Base-by-base conservation (phyloP, 2,113 vertebrate genomes). In the Podarcis raffonei region DNA sequence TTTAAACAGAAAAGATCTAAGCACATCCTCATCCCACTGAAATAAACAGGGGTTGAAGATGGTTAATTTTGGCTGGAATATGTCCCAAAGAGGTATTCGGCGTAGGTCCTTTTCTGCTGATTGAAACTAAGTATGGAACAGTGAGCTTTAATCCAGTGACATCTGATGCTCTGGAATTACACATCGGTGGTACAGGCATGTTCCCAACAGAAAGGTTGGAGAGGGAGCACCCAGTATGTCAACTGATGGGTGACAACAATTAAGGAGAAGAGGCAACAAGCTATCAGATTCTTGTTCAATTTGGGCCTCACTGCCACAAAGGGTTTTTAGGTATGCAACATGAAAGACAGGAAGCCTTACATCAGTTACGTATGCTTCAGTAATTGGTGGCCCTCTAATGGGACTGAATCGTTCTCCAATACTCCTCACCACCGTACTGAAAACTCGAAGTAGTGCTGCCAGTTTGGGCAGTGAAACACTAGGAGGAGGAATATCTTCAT, bases 371-470 rank as follows among this genome's bases (percentile, higher is more conserved):
- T 99, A 99, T 48, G 96, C 97, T 94, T 99, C 98, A 0, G 98
- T 99, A 77, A 99, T 99, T 1, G 99, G 99, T 27, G 98, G 98
- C 23, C 99, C 99, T 89, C 99, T 95, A 88, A 98, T 96, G 3
- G 99, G 98, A 94, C 97, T 99, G 95, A 99, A 99, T 15, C 99
- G 96, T 69, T 99, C 98, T 83, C 99, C 99, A 1, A 99, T 99
- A 96, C 99, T 99, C 95, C 98, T 98, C 88, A 99, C 99, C 90
- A 99, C 99, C 0, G 99, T 99, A 83, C 98, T 99, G 96, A 99
- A 99, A 25, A 99, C 99, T 1, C 98, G 97, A 37, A 99, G 97
- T 42, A 99, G 97, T 0, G 99, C 99, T 3, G 99, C 99, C 94
- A 99, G 96, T 79, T 99, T 99, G 15, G 98, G 99, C 78, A 99